Percentiles rank a stretch among this genome's conserved stretches.
Conservation (phyloP, 1,140 invertebrate species). For the Dreissena rostriformis region DNA sequence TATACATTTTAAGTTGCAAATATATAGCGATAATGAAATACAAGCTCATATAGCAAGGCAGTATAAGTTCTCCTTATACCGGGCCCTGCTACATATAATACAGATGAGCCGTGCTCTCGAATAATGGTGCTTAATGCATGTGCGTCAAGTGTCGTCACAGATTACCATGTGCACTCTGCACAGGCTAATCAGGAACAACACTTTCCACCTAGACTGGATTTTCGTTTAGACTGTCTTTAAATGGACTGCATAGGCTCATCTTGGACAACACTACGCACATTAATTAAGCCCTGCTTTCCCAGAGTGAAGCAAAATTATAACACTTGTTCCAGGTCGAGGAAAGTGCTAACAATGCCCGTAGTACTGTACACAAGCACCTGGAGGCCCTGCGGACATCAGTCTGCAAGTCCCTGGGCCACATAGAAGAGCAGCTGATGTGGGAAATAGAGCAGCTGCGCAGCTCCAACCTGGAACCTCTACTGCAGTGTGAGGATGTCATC, state of each 20-base stretch:
- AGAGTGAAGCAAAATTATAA: too few relatives aligned
- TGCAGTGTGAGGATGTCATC: slow-evolving; percentile 50
- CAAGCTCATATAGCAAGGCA: too few relatives aligned
- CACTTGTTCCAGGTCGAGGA: not conserved
- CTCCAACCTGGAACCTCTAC: slow-evolving; percentile 28
- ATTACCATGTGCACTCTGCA: not conserved
- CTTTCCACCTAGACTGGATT: not conserved
- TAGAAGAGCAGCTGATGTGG: slow-evolving; percentile 16
- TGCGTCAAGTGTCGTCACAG: not conserved
- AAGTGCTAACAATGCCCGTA: slow-evolving; percentile 29
- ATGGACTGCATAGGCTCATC: not conserved
- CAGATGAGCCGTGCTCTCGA: too few relatives aligned
- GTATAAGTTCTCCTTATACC: too few relatives aligned
- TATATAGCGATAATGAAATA: too few relatives aligned
- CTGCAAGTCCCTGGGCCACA: not conserved
- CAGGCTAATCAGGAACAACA: not conserved
- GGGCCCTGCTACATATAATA: too few relatives aligned
- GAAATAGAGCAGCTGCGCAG: slow-evolving; percentile 27
- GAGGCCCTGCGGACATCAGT: slow-evolving; percentile 14
- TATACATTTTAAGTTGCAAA: too few relatives aligned
- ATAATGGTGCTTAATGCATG: too few relatives aligned
- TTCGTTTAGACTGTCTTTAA: not conserved
- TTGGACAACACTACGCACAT: not conserved
- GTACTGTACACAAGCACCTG: slow-evolving; percentile 26
- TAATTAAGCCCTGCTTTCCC: not conserved